Percentiles rank a stretch among this genome's conserved stretches.
Evolutionary conservation across 2,888 invertebrate species (phyloP).

Genomic region (Bursaphelenchus okinawaensis): DNA sequence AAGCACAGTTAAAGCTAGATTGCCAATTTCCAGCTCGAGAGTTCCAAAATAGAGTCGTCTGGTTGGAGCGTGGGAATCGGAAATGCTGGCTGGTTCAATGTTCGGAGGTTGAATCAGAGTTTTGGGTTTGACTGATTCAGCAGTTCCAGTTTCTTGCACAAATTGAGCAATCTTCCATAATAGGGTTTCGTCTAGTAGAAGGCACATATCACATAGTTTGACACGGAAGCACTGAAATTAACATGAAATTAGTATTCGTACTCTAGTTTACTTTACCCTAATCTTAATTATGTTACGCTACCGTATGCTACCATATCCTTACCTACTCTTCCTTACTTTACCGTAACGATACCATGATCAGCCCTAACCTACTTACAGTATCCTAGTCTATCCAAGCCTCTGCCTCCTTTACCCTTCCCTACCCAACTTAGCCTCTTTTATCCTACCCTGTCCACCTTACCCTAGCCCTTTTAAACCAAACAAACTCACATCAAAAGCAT

Average conservation of each 20-base stretch:
- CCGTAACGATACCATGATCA: no score
- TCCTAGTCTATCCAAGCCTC: no score
- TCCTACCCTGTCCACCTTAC: no score
- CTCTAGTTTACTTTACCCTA: no score
- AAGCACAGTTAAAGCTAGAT: constrained; percentile 80
- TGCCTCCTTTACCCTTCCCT: no score
- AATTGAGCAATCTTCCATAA: constrained; percentile 68
- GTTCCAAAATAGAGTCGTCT: constrained; percentile 79
- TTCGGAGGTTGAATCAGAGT: constrained; percentile 42
- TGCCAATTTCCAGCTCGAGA: constrained; percentile 72
- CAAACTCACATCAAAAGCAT: constrained; percentile 68
- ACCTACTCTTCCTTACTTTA: no score
- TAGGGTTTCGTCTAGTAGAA: constrained; percentile 80
- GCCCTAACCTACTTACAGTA: no score
- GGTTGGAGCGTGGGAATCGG: constrained; percentile 29
- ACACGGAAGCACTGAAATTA: constrained; percentile 70
- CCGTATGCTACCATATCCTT: no score
- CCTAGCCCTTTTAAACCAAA: no score
- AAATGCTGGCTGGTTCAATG: constrained; percentile 34
- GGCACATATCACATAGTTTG: constrained; percentile 74
- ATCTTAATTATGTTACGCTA: no score
- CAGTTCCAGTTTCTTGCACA: constrained; percentile 41
- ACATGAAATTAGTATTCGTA: background rate
- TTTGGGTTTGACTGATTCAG: constrained; percentile 38
- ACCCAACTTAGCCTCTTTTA: no score